Conservation (phyloP, 2,888 invertebrate genomes). For the Melieria omissa region DNA sequence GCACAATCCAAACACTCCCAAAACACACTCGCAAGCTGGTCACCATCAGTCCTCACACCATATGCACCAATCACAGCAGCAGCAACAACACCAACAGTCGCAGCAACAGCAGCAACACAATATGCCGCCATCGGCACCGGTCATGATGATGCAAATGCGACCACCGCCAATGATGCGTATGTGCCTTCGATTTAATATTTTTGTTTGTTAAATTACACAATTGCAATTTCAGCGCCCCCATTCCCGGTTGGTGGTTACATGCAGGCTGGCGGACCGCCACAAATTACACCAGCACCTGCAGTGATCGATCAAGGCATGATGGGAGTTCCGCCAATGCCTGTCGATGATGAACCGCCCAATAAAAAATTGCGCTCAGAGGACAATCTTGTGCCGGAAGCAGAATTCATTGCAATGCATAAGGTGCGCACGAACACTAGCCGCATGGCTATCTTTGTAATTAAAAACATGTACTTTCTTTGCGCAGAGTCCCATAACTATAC, state of each 20-base stretch:
- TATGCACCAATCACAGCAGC: slow-evolving; percentile 48
- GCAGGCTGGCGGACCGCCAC: slow-evolving; percentile 58
- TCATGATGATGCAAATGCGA: slow-evolving; percentile 67
- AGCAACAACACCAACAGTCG: slow-evolving; percentile 45
- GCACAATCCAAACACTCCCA: slow-evolving; percentile 51
- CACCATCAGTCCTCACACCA: slow-evolving; percentile 52
- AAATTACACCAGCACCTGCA: slow-evolving; percentile 67
- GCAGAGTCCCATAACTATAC: slow-evolving; percentile 81
- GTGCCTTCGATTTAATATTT: slow-evolving; percentile 32
- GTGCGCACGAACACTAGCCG: slow-evolving; percentile 48
- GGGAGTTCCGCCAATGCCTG: slow-evolving; percentile 61
- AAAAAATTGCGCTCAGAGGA: slow-evolving; percentile 95
- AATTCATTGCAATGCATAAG: slow-evolving; percentile 78
- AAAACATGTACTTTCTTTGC: slow-evolving; percentile 51
- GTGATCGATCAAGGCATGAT: slow-evolving; percentile 70
- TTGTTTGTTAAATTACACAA: slow-evolving; percentile 9
- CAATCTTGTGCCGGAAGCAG: slow-evolving; percentile 87
- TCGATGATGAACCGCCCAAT: slow-evolving; percentile 85
- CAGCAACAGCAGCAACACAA: slow-evolving; percentile 49
- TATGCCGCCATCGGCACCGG: slow-evolving; percentile 61
- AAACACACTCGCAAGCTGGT: slow-evolving; percentile 51
- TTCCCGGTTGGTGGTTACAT: slow-evolving; percentile 68
- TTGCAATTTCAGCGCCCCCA: slow-evolving; percentile 63
- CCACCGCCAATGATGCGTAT: slow-evolving; percentile 67
- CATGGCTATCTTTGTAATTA: neutral